Base-by-base conservation (phyloP, 1,140 invertebrate genomes). In the Copidosoma floridanum region DNA sequence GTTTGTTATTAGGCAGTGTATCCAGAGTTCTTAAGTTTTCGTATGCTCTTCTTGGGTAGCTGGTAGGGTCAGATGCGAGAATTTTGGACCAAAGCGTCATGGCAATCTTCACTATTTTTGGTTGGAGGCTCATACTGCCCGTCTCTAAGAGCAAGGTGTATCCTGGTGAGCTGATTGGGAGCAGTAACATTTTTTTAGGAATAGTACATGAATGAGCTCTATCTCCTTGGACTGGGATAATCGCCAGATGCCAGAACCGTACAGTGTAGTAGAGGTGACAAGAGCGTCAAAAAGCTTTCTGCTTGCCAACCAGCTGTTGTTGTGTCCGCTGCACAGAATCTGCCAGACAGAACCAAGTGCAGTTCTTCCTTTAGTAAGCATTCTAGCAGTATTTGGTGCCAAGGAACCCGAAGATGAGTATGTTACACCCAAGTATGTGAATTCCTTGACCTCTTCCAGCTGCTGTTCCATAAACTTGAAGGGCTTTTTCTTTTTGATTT, bases 221-320 rank as follows among this genome's bases (percentile, higher is more conserved):
- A 65, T 47, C 29, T 62, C 46, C 3, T 62, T 27, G 0, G 21
- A 0, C 11, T 67, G 56, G 4, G 32, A 11, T 0, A 64, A 26
- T 20, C 63, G 56, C 65, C 65, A 67, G 1, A 67, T 59, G 0
- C 29, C 37, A 23, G 57, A 27, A 0, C 35, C 48, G 41, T 67
- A 67, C 8, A 63, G 12, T 1, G 63, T 1, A n/a, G n/a, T n/a
- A n/a, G n/a, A n/a, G n/a, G n/a, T n/a, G n/a, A n/a, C n/a, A n/a
- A n/a, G n/a, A n/a, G n/a, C n/a, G n/a, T n/a, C n/a, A n/a, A n/a
- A n/a, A n/a, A n/a, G n/a, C n/a, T n/a, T n/a, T n/a, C n/a, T 1
- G 63, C 61, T 38, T 59, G 46, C 24, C 0, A 8, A 4, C 66
- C 66, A 65, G 37, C 20, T 56, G 10, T 37, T 57, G 8, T 10